Percentiles rank a stretch among this genome's conserved stretches.
Evolutionary conservation across 2,888 invertebrate genomes (phyloP).

Genomic region (Ecdyonurus torrentis): DNA sequence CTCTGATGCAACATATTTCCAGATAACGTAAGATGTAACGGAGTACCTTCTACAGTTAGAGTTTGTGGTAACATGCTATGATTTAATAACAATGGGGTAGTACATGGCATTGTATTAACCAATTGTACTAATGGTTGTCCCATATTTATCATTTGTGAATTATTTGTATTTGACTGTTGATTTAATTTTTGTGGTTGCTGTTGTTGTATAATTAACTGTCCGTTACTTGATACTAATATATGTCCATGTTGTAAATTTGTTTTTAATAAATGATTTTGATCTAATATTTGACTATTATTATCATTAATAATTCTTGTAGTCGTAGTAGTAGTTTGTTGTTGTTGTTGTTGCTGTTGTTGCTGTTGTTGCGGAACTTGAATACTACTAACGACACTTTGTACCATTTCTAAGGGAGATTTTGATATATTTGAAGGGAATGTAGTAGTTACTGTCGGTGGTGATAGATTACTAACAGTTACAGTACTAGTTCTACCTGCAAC

Average conservation of each 20-base stretch:
- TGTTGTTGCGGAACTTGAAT: slow-evolving; percentile 36
- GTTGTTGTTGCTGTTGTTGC: slow-evolving; percentile 5
- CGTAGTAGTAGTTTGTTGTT: not conserved
- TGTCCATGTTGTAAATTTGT: slow-evolving; percentile 42
- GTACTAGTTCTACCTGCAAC: slow-evolving; percentile 59
- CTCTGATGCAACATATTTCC: slow-evolving; percentile 13
- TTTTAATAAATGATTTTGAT: not conserved
- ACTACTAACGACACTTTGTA: slow-evolving; percentile 56
- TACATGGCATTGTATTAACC: slow-evolving; percentile 51
- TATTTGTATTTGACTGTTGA: slow-evolving; percentile 4
- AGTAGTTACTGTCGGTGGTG: slow-evolving; percentile 23
- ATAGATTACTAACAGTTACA: slow-evolving; percentile 51
- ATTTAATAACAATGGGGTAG: slow-evolving; percentile 48
- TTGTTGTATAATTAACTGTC: slow-evolving; percentile 43
- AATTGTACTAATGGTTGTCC: slow-evolving; percentile 27
- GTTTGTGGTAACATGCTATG: slow-evolving; percentile 37
- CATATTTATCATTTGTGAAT: not conserved
- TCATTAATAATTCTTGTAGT: not conserved
- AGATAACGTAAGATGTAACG: not conserved
- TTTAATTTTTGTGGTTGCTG: not conserved
- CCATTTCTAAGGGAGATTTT: slow-evolving; percentile 57
- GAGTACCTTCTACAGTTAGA: slow-evolving; percentile 52
- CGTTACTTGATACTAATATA: slow-evolving; percentile 58
- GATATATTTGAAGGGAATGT: slow-evolving; percentile 20
- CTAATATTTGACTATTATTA: not conserved